Conservation (phyloP, 2,113 vertebrate species). For the Datnioides undecimradiatus region DNA sequence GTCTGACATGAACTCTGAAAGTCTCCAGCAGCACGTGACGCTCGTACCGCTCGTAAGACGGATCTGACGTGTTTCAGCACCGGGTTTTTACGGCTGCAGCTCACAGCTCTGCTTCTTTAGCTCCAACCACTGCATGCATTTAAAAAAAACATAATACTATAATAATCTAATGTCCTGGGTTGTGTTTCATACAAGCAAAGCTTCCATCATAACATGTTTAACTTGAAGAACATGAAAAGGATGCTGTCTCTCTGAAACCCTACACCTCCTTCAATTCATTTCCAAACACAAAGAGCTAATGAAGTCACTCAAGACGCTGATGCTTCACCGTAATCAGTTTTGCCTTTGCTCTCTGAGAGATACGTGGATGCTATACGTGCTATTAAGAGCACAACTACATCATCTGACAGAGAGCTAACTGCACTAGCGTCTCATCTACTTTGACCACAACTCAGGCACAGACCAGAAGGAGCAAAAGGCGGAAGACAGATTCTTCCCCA, state of each 20-base stretch:
- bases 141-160: no score
- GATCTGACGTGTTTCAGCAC: neutral
- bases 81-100: neutral
- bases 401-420: neutral
- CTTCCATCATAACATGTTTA: neutral
- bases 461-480: neutral
- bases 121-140: neutral
- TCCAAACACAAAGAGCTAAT: neutral
- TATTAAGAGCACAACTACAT: neutral
- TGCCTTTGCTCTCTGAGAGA: neutral
- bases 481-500: slow-evolving; percentile 1
- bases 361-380: neutral
- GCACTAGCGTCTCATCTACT: neutral
- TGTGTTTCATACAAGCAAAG: neutral
- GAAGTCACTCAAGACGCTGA: neutral
- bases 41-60: neutral
- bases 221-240: neutral
- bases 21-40: slow-evolving; percentile 2
- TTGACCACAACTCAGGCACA: slow-evolving; percentile 3
- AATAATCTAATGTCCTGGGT: no score
- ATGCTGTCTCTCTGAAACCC: neutral
- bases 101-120: neutral
- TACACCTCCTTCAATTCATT: neutral
- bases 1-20: slow-evolving; percentile 1
- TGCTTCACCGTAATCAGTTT: neutral